A percentile compares a stretch with the other conserved stretches of the same genome.
Conservation (phyloP, 2,888 invertebrate species). For the Synanthedon formicaeformis region DNA sequence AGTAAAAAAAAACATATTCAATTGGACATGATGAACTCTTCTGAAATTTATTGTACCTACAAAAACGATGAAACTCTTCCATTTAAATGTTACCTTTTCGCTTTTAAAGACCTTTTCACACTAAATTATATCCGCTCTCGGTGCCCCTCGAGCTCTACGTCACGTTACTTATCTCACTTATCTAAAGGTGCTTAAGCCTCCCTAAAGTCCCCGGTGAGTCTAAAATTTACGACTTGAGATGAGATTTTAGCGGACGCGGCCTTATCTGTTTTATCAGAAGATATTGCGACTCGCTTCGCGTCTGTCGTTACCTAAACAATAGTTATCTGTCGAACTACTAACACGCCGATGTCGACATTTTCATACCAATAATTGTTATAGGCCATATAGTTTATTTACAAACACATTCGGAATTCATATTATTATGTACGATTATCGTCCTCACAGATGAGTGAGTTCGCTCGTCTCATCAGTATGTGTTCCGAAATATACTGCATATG, state of each 20-base stretch:
- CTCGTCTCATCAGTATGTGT: too few species aligned
- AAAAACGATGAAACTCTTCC: too few species aligned
- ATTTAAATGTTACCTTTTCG: too few species aligned
- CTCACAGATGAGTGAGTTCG: too few species aligned
- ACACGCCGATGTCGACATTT: not conserved
- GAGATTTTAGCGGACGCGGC: constrained; percentile 51
- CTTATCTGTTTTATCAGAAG: constrained; percentile 64
- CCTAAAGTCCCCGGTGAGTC: constrained; percentile 58
- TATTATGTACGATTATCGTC: not conserved
- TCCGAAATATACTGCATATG: too few species aligned
- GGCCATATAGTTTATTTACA: not conserved
- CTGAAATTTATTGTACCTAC: too few species aligned
- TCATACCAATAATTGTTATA: not conserved
- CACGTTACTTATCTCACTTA: constrained; percentile 60
- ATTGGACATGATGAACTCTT: too few species aligned
- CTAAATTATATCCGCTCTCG: constrained; percentile 30
- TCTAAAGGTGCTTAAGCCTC: constrained; percentile 65
- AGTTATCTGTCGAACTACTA: constrained; percentile 10
- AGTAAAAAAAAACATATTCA: too few species aligned
- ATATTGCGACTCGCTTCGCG: constrained; percentile 39
- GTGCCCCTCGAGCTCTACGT: constrained; percentile 34
- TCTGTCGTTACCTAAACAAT: constrained; percentile 37
- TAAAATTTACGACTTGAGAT: constrained; percentile 61
- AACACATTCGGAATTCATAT: not conserved
- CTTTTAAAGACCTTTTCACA: not conserved